A percentile compares a stretch with the other conserved stretches of the same genome.
phyloP scores from a whole-genome alignment of 2,113 vertebrate species.

The chimpanzee (Pan troglodytes) region NHGRI_mPanTro3-v2.1_pri NC_072398.2:180730001-180730500 shows the following conservation, averaged over 20 bases:
- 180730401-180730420: not conserved
- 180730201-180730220: not conserved
- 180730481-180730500: conserved; percentile 13
- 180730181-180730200: not conserved
- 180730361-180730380: not conserved
- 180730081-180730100: not conserved
- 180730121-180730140: not conserved
- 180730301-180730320: not conserved
- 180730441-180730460: not conserved
- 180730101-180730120: not conserved
- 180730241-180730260: not conserved
- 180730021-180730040: not conserved
- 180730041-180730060: not conserved
- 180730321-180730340: not conserved
- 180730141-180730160: not conserved
- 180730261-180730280: not conserved
- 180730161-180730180: not conserved
- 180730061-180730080: not conserved
- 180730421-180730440: not conserved
- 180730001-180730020: not conserved
- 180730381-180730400: not conserved
- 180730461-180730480: not conserved
- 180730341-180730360: not conserved
- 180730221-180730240: not conserved
- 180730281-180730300: not conserved